Conservation (phyloP, 2,113 vertebrate species). For the Alethe diademata region DNA sequence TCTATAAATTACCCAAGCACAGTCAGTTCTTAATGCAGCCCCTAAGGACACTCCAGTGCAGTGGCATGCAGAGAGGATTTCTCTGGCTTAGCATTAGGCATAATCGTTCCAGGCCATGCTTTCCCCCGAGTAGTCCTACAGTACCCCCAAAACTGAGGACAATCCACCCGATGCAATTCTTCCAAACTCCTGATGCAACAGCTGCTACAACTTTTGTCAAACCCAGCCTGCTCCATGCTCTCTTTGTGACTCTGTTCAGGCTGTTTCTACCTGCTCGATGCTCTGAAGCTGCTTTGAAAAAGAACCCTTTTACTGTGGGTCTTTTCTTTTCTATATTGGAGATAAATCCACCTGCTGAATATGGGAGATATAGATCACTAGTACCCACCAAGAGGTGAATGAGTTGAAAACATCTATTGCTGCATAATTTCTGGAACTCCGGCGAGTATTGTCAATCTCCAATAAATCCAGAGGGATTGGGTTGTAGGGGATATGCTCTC, state of each 20-base stretch:
- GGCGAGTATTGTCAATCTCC: neutral
- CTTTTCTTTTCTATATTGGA: neutral
- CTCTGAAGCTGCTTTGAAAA: neutral
- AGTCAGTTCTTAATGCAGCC: constrained; percentile 35
- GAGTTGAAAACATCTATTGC: neutral
- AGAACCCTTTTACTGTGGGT: neutral
- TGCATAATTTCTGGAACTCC: neutral
- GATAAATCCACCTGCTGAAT: neutral
- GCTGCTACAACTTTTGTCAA: neutral
- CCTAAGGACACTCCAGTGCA: constrained; percentile 49
- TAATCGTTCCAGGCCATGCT: neutral
- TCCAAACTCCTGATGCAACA: neutral
- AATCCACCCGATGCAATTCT: neutral
- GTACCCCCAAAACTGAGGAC: neutral
- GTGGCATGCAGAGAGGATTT: constrained; percentile 33
- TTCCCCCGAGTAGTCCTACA: neutral
- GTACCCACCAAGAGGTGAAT: neutral
- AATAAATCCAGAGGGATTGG: fast-evolving
- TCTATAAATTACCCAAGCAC: constrained; percentile 48
- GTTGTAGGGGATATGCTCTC: neutral
- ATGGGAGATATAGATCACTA: neutral
- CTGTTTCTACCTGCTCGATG: fast-evolving
- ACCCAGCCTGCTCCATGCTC: neutral
- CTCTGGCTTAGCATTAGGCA: constrained; percentile 30
- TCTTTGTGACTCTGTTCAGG: neutral